phyloP scores from a whole-genome alignment of 2,113 vertebrate species.

The Macrotis lagotis region DNA sequence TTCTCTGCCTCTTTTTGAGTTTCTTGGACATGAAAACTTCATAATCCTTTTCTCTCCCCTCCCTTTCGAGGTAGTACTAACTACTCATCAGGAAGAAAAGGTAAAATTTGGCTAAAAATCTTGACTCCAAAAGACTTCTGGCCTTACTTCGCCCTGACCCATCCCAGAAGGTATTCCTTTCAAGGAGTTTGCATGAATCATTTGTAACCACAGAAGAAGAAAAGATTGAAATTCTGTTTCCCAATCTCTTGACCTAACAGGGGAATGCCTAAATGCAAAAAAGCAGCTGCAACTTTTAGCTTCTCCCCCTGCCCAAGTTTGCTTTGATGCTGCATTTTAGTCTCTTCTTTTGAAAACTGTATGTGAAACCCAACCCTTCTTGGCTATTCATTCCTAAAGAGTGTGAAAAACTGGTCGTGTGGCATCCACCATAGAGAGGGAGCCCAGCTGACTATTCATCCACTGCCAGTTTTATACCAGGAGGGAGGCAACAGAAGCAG shows the following conservation, averaged over 20 bases:
- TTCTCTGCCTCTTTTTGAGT: neutral
- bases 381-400: neutral
- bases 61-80: neutral
- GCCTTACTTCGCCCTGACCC: neutral
- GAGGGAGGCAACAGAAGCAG: neutral
- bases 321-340: neutral
- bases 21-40: neutral
- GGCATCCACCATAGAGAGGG: neutral
- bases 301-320: neutral
- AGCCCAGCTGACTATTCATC: neutral
- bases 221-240: neutral
- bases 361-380: neutral
- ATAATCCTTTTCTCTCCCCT: neutral
- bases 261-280: slow-evolving; percentile 3
- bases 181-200: neutral
- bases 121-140: neutral
- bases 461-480: neutral
- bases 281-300: neutral
- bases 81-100: neutral
- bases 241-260: neutral
- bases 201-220: neutral
- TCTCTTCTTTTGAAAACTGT: neutral
- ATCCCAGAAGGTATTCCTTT: neutral
- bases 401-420: slow-evolving; percentile 2
- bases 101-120: neutral